These are phyloP conservation scores for Sthenelais limicola DNA, from an alignment of 2,888 invertebrate species.

Conservation along the genomic window DNA sequence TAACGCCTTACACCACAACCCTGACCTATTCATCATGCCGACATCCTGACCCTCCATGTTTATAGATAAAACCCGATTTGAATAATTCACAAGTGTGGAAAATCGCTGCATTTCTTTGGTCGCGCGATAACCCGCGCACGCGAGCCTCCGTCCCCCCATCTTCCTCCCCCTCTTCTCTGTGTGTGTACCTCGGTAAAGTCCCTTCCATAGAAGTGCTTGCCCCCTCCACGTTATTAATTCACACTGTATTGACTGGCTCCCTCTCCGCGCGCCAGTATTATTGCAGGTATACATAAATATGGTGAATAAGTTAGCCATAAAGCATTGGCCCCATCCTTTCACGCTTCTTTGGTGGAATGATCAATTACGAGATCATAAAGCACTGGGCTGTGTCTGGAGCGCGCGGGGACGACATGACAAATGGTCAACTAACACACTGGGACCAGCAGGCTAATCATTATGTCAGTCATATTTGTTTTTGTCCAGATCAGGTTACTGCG, in stretches of 20 bases:
- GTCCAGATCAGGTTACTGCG: constrained; percentile 29
- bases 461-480: constrained; percentile 38
- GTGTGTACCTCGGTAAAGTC: too few species aligned
- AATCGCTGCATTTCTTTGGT: background rate
- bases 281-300: constrained; percentile 34
- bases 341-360: constrained; percentile 3
- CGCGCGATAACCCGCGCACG: background rate
- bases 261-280: constrained; percentile 22
- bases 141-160: background rate
- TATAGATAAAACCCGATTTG: constrained; percentile 38
- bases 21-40: constrained; percentile 8
- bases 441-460: constrained; percentile 3
- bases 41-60: constrained; percentile 26
- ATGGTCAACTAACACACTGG: background rate
- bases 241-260: constrained; percentile 13
- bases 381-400: constrained; percentile 6
- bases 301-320: constrained; percentile 29
- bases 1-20: background rate
- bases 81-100: constrained; percentile 36
- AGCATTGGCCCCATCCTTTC: constrained; percentile 17
- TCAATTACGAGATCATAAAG: constrained; percentile 27
- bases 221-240: too few species aligned
- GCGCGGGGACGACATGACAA: background rate
- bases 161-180: background rate
- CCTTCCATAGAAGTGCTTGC: too few species aligned